Base-by-base conservation (phyloP, 2,797 vertebrate species). In the Taeniopygia guttata region DNA sequence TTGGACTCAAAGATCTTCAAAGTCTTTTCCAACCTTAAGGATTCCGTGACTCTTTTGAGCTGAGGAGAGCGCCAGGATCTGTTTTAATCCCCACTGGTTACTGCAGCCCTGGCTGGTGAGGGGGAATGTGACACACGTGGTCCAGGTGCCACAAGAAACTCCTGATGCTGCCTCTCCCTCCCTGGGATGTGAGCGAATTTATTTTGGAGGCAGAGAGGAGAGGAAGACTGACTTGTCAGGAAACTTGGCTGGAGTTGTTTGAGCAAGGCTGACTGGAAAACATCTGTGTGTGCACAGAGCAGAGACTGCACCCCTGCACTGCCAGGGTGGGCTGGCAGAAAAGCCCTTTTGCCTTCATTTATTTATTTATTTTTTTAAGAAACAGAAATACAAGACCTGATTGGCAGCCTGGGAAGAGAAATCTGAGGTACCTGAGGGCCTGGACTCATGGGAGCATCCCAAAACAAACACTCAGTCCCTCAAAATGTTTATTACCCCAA, bases 1-100 rank as follows among this genome's bases (percentile, higher is more conserved):
- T 0, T 34, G 54, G 18, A 19, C 30, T 48, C 0, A 2, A 20
- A 14, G 54, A 17, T 17, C 26, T 36, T 27, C 0, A 11, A 58
- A 55, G 21, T 42, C 21, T 60, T 60, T 60, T 32, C 69, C 69
- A 74, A 0, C 12, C 46, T 26, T 7, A 11, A 19, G 32, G 34
- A 13, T 36, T 68, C 62, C 27, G 34, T 16, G 62, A 22, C 5
- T 42, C 30, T 52, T 48, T 40, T 25, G 49, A 55, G 52, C 26
- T 9, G 40, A 42, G 69, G 38, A 46, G 20, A 59, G 38, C 1
- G 0, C 66, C 4, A 23, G 60, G 43, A 15, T 43, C 23, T 60
- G 64, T 67, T 40, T 23, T 6, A 27, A 17, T 8, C 20, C 19
- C 14, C 8, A 1, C 20, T 11, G 26, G 11, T 13, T 43, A n/a